These are phyloP conservation scores for Synanthedon formicaeformis DNA, from an alignment of 2,888 invertebrate species.

Conservation along the genomic window DNA sequence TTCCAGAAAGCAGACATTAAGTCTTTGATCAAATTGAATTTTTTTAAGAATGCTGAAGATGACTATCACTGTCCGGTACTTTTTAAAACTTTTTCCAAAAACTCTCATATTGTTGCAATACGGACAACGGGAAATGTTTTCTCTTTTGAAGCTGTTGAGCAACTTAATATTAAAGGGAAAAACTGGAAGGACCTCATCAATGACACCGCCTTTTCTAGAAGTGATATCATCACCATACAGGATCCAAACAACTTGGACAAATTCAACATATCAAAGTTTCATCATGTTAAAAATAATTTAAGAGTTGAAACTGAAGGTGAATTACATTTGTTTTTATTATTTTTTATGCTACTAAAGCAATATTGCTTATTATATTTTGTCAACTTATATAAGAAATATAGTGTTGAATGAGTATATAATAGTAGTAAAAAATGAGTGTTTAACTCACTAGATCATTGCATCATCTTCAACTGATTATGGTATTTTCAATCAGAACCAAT, in stretches of 20 bases:
- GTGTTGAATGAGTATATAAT: too few relatives aligned
- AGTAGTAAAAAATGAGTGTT: too few relatives aligned
- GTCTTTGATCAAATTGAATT: constrained; percentile 85
- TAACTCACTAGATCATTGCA: too few relatives aligned
- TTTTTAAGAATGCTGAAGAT: constrained; percentile 85
- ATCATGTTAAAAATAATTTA: constrained; percentile 93
- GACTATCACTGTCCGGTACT: constrained; percentile 94
- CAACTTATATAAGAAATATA: too few relatives aligned
- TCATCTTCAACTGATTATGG: too few relatives aligned
- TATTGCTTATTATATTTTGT: too few relatives aligned
- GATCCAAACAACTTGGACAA: constrained; percentile 91
- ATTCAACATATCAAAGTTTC: constrained; percentile 93
- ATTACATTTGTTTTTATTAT: not conserved
- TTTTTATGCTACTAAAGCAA: too few relatives aligned
- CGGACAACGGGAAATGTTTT: constrained; percentile 95
- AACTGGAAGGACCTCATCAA: constrained; percentile 94
- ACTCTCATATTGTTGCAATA: constrained; percentile 93
- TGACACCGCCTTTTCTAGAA: constrained; percentile 88
- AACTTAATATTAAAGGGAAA: constrained; percentile 93
- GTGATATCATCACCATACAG: constrained; percentile 92
- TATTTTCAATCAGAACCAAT: too few relatives aligned
- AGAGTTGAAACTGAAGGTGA: constrained; percentile 87
- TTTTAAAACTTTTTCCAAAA: constrained; percentile 92
- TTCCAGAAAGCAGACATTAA: constrained; percentile 82
- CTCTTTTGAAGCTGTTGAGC: constrained; percentile 93